Base-by-base conservation (phyloP, 2,888 invertebrate species). In the Melinaea marsaeus region DNA sequence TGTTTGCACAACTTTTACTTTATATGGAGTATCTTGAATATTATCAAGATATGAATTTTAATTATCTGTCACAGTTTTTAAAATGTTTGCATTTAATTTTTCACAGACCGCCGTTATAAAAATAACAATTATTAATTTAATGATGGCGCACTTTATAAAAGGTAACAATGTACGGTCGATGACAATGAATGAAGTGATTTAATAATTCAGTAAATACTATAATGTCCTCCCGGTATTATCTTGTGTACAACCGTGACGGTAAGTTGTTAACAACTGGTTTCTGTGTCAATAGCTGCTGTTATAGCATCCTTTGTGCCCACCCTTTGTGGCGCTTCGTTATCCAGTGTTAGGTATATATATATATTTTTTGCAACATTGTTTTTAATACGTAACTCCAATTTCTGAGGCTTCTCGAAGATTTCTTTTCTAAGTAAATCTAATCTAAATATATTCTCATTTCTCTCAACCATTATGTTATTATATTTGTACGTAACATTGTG, bases 241-340 rank as follows among this genome's bases (percentile, higher is more conserved):
- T 48, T 55, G 60, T 74, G 72, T 69, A 71, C 61, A 69, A 64
- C 72, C 79, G 73, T 77, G 74, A 79, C 77, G 74, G 55, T 71
- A 69, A 70, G 65, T 67, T 69, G 69, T 56, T 73, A 72, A 75
- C 67, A 63, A 67, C 64, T 57, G 69, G 68, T 68, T 73, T 63
- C 67, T 67, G 63, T 71, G 71, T 68, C 70, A 70, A 68, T 67
- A 62, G 60, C 68, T 32, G 11, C 51, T 65, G 64, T 57, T 58
- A 56, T 61, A 55, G 61, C 64, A 64, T 65, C 64, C 62, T 58
- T 58, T 58, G 55, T 57, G 57, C 4, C 61, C 60, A 57, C 61
- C 57, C 65, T 22, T 22, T 22, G 22, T 57, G 67, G 68, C 66
- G 68, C 66, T 64, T 65, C 54, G 13, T 13, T 35, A 6, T 42